These are phyloP conservation scores for Coptodon bakossiorum DNA, from an alignment of 2,113 vertebrate genomes.

Conservation along the genomic window DNA sequence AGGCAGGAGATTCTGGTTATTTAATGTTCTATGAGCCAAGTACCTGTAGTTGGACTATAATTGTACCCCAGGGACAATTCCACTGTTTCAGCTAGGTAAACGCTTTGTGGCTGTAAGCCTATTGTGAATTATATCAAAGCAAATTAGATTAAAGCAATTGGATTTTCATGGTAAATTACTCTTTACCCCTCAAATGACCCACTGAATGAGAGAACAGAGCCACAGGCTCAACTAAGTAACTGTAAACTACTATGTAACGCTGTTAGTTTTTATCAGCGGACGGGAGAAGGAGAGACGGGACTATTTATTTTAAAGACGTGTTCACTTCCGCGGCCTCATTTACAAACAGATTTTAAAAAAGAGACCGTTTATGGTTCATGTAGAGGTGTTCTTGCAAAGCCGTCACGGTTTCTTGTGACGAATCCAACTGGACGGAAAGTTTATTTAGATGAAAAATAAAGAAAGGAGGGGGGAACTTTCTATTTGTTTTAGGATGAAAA, in stretches of 20 bases:
- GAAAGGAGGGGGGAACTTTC: neutral
- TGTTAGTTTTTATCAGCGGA: constrained; percentile 7
- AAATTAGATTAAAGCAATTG: constrained; percentile 62
- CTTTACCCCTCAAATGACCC: constrained; percentile 65
- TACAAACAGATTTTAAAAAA: neutral
- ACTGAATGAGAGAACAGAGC: constrained; percentile 32
- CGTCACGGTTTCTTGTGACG: neutral
- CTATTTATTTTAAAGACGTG: neutral
- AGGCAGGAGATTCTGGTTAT: constrained; percentile 10
- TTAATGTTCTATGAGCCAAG: constrained; percentile 27
- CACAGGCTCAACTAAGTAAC: constrained; percentile 34
- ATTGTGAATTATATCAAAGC: constrained; percentile 59
- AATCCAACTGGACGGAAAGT: neutral
- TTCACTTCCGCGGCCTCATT: neutral
- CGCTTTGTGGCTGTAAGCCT: constrained; percentile 43
- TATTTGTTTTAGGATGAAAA: constrained; percentile 48
- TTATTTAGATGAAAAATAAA: neutral
- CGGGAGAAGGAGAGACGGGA: neutral
- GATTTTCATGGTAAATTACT: constrained; percentile 68
- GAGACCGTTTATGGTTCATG: neutral
- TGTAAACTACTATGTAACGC: constrained; percentile 14
- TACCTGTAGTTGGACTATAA: constrained; percentile 53
- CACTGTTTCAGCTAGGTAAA: constrained; percentile 49
- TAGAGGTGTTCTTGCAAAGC: neutral
- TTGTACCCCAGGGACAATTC: constrained; percentile 42